phyloP scores from a whole-genome alignment of 2,113 vertebrate species.

The Lycaon pictus region DNA sequence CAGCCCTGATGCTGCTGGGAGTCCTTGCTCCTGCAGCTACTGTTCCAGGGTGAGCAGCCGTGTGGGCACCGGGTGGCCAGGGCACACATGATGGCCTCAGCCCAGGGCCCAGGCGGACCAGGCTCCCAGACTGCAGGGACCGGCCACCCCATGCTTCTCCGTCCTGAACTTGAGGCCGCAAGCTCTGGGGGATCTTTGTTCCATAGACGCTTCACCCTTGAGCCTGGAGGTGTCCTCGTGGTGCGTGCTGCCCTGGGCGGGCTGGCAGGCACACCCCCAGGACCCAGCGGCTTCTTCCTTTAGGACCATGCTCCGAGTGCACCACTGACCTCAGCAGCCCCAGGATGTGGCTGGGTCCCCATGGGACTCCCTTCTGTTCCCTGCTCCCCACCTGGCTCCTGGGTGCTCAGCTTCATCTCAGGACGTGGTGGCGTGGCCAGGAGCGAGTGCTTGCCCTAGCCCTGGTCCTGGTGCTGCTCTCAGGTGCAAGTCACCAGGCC shows the following conservation, averaged over 20 bases:
- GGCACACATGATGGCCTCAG: too few species aligned
- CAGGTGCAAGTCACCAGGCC: not conserved
- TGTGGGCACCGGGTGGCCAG: too few species aligned
- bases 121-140: too few species aligned
- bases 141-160: not conserved
- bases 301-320: not conserved
- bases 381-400: not conserved
- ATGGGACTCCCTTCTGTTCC: too few species aligned
- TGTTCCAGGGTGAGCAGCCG: too few species aligned
- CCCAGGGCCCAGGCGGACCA: too few species aligned
- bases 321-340: too few species aligned
- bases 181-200: not conserved
- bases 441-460: too few species aligned
- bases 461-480: not conserved
- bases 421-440: not conserved
- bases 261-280: not conserved
- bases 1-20: not conserved
- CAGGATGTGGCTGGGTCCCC: too few species aligned
- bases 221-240: not conserved
- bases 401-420: not conserved
- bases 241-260: too few species aligned
- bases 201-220: not conserved
- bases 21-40: too few species aligned
- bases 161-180: not conserved
- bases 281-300: not conserved